Percentiles rank a stretch among this genome's conserved stretches.
phyloP scores from a whole-genome alignment of 1,140 invertebrate genomes.

The Bombus terrestris region DNA sequence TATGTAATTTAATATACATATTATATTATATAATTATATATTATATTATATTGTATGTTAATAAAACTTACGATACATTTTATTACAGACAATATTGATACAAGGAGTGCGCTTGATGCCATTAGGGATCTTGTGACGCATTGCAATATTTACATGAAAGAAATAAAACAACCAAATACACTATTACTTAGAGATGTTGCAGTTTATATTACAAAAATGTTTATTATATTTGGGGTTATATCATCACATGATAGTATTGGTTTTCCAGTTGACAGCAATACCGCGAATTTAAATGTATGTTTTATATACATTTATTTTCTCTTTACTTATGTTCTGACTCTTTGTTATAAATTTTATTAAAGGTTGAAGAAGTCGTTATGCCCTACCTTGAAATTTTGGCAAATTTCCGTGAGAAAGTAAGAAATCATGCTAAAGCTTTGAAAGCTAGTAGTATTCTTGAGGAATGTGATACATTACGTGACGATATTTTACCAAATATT shows the following conservation, averaged over 20 bases:
- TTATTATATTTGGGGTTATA: slow-evolving; percentile 95
- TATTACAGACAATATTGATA: slow-evolving; percentile 96
- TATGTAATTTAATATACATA: no score
- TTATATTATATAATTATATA: neutral
- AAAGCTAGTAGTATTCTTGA: slow-evolving; percentile 91
- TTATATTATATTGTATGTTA: slow-evolving; percentile 18
- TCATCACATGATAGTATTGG: slow-evolving; percentile 88
- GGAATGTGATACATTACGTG: slow-evolving; percentile 94
- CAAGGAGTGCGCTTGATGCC: slow-evolving; percentile 91
- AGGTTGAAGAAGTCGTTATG: slow-evolving; percentile 92
- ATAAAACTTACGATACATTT: neutral
- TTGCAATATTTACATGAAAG: slow-evolving; percentile 93
- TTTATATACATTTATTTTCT: slow-evolving; percentile 48
- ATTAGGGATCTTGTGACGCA: slow-evolving; percentile 92
- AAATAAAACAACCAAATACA: slow-evolving; percentile 84
- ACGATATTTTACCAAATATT: slow-evolving; percentile 93
- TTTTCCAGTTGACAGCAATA: slow-evolving; percentile 86
- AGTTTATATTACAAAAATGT: slow-evolving; percentile 92
- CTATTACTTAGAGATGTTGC: slow-evolving; percentile 87
- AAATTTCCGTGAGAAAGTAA: slow-evolving; percentile 92
- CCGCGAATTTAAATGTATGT: slow-evolving; percentile 83
- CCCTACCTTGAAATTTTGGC: slow-evolving; percentile 94
- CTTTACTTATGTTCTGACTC: neutral
- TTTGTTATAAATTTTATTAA: slow-evolving; percentile 40
- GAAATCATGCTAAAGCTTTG: slow-evolving; percentile 88